A percentile compares a stretch with the other conserved stretches of the same genome.
Evolutionary conservation across 2,888 invertebrate genomes (phyloP).

Genomic region (Reticulitermes lucifugus): DNA sequence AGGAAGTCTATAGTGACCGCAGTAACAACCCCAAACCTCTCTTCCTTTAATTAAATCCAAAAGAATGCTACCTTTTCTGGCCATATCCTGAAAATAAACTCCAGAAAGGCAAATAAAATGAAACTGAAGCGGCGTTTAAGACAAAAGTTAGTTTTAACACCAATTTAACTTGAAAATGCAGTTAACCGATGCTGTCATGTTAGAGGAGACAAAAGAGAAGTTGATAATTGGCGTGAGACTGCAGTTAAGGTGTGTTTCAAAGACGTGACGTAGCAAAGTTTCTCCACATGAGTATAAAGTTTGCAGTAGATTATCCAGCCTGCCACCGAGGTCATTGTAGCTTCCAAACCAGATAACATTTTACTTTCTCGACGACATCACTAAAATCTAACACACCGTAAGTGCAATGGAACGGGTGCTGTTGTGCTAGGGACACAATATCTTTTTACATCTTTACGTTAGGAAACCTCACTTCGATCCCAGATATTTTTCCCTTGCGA

Average conservation of each 20-base stretch:
- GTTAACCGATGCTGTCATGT: conserved; percentile 1
- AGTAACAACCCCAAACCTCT: no score
- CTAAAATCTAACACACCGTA: no score
- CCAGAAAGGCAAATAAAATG: background rate
- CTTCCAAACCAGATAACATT: no score
- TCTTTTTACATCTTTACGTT: no score
- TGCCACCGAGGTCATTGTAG: no score
- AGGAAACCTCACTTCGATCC: no score
- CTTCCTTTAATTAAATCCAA: background rate
- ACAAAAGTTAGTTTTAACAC: background rate
- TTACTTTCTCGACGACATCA: no score
- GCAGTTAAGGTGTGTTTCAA: conserved; percentile 1
- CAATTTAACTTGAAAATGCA: background rate
- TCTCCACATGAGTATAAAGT: background rate
- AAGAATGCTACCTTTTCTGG: background rate
- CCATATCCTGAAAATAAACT: background rate
- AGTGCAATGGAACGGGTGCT: no score
- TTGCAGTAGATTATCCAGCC: background rate
- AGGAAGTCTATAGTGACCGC: no score
- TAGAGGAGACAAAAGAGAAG: background rate
- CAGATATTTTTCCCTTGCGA: no score
- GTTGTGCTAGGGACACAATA: no score
- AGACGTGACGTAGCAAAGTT: background rate
- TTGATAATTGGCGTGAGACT: background rate
- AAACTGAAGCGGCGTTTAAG: background rate